Percentiles rank a stretch among this genome's conserved stretches.
Evolutionary conservation across 2,797 vertebrate genomes (phyloP).

Genomic region (Lithobates sylvaticus): DNA sequence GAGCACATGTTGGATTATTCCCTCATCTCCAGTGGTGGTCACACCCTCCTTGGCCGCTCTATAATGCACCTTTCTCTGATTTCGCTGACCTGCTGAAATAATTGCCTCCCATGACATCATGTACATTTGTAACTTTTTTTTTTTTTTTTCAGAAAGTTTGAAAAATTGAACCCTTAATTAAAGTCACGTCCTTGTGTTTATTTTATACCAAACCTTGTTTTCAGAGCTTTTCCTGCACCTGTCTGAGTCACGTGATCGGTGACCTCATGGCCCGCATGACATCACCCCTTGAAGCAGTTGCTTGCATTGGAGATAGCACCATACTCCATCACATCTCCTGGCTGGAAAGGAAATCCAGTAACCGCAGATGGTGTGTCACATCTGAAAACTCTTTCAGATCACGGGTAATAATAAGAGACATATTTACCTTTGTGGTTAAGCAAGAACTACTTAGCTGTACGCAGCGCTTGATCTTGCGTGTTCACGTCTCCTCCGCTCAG

Average conservation of each 20-base stretch:
- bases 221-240: neutral
- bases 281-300: neutral
- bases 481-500: neutral
- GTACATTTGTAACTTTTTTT: no score
- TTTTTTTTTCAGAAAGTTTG: no score
- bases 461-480: neutral
- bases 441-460: neutral
- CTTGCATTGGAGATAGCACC: neutral
- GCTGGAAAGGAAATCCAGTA: neutral
- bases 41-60: no score
- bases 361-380: neutral
- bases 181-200: no score
- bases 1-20: no score
- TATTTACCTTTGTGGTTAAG: conserved; percentile 9
- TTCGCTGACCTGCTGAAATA: no score
- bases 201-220: neutral
- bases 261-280: neutral
- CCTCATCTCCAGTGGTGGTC: no score
- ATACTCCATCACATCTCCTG: neutral
- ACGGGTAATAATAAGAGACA: conserved; percentile 1
- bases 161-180: no score
- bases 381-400: neutral
- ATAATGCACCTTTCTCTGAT: no score
- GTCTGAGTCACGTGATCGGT: neutral
- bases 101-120: no score